A percentile compares a stretch with the other conserved stretches of the same genome.
Evolutionary conservation across 2,888 invertebrate species (phyloP).

Genomic region (Hymenopus coronatus): DNA sequence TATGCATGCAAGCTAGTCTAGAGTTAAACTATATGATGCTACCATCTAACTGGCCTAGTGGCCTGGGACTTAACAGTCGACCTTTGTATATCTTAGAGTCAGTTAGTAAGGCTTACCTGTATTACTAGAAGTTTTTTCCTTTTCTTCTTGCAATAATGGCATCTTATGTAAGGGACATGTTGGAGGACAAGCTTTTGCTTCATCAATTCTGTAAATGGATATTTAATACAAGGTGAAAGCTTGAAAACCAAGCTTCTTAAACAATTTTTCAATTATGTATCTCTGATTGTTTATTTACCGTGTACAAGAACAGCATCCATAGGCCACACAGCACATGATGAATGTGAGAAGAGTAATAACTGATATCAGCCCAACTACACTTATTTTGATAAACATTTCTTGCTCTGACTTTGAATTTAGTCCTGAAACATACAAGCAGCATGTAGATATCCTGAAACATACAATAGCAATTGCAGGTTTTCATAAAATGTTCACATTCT

Average conservation of each 20-base stretch:
- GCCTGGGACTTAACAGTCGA: too few relatives aligned
- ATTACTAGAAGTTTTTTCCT: neutral
- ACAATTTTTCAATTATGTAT: neutral
- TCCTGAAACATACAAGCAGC: neutral
- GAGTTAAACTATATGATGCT: too few relatives aligned
- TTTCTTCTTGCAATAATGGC: neutral
- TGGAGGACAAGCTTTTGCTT: neutral
- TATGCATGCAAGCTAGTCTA: too few relatives aligned
- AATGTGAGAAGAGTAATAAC: neutral
- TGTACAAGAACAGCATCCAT: constrained; percentile 7
- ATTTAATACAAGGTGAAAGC: neutral
- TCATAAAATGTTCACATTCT: too few relatives aligned
- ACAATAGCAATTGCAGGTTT: too few relatives aligned
- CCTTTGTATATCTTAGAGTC: too few relatives aligned
- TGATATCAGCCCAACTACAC: neutral
- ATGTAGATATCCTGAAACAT: neutral
- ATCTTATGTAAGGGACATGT: neutral
- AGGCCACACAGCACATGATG: neutral
- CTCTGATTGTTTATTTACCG: neutral
- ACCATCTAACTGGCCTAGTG: too few relatives aligned
- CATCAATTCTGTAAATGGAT: neutral
- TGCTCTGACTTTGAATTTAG: neutral
- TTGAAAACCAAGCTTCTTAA: too few relatives aligned
- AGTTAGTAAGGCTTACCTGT: neutral
- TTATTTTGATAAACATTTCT: neutral